A percentile compares a stretch with the other conserved stretches of the same genome.
Conservation (phyloP, 1,140 invertebrate genomes). For the Bradynema listronoti region DNA sequence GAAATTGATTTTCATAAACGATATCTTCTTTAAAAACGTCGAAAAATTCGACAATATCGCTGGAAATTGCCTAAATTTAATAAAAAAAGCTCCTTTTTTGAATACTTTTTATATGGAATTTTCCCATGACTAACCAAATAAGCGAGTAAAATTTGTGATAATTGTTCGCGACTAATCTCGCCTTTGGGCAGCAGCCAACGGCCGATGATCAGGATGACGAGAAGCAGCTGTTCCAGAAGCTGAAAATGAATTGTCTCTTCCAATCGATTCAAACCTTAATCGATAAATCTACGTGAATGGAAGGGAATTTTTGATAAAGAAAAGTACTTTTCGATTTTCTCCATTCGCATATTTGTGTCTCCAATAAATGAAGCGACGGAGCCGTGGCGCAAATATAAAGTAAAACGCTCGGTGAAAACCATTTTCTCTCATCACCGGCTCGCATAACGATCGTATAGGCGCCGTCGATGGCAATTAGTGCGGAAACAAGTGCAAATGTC, state of each 20-base stretch:
- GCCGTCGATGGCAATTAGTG: conserved; percentile 55
- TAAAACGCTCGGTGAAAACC: conserved; percentile 54
- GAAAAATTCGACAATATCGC: conserved; percentile 91
- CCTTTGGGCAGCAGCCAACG: conserved; percentile 64
- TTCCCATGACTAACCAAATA: conserved; percentile 65
- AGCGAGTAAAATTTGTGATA: conserved; percentile 79
- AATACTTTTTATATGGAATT: too few relatives aligned
- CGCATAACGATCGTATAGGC: conserved; percentile 50
- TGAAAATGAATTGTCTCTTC: conserved; percentile 67
- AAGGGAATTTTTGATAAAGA: conserved; percentile 6
- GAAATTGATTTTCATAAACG: conserved; percentile 37
- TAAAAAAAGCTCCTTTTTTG: too few relatives aligned
- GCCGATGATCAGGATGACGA: conserved; percentile 60
- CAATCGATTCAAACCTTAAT: conserved; percentile 1
- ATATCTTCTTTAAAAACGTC: conserved; percentile 70
- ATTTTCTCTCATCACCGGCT: conserved; percentile 56
- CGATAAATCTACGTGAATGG: neutral
- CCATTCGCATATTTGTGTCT: conserved; percentile 48
- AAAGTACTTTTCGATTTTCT: conserved; percentile 8
- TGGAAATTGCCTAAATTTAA: conserved; percentile 63
- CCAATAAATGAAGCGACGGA: conserved; percentile 53
- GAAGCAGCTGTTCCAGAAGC: conserved; percentile 63
- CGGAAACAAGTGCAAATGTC: conserved; percentile 52
- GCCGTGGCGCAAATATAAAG: conserved; percentile 55
- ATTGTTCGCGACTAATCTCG: conserved; percentile 77